Evolutionary conservation across 2,888 invertebrate genomes (phyloP).

Genomic region (Magallana nippona): DNA sequence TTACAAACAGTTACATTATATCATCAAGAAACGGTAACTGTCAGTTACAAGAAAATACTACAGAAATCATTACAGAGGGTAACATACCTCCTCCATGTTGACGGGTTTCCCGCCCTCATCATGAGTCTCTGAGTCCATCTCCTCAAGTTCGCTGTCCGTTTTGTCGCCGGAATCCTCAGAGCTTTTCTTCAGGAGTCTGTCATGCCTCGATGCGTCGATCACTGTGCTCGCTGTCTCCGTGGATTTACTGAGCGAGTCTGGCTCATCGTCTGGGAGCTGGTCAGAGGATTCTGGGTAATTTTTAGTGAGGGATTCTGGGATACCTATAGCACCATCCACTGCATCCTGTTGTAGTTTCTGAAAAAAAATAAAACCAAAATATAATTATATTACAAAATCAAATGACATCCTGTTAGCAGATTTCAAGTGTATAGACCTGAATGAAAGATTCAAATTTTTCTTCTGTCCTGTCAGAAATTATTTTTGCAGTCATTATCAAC

Average conservation of each 20-base stretch:
- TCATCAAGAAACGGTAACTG: too few species aligned
- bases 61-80: too few species aligned
- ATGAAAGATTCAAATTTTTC: too few species aligned
- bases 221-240: constrained; percentile 22
- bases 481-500: too few species aligned
- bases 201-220: background rate
- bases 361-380: too few species aligned
- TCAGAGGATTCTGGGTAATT: constrained; percentile 4
- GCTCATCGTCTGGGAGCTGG: background rate
- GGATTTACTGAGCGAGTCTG: constrained; percentile 27
- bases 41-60: too few species aligned
- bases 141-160: background rate
- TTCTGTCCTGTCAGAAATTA: too few species aligned
- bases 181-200: background rate
- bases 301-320: constrained; percentile 13
- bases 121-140: background rate
- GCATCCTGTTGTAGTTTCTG: background rate
- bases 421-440: too few species aligned
- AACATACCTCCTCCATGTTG: constrained; percentile 9
- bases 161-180: constrained; percentile 4
- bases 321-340: background rate
- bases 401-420: too few species aligned
- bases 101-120: background rate
- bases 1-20: too few species aligned
- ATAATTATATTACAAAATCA: too few species aligned